These are phyloP conservation scores for Melanotaenia parkinsoni DNA, from an alignment of 2,797 vertebrate genomes.

Conservation along the genomic window DNA sequence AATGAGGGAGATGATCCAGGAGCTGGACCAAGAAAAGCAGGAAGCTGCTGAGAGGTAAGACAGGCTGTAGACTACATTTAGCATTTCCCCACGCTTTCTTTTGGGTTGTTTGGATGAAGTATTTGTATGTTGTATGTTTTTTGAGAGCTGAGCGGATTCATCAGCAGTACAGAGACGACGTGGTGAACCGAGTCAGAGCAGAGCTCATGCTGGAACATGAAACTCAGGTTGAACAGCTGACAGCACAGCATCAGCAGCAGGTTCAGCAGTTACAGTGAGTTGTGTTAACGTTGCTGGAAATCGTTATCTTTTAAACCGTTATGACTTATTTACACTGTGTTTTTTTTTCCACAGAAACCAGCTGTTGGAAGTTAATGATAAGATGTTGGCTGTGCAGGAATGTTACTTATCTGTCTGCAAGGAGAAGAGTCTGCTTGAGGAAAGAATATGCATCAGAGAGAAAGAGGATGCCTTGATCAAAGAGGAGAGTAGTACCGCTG, in stretches of 20 bases:
- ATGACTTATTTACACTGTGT: background rate
- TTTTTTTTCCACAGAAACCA: constrained; percentile 78
- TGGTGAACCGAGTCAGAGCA: constrained; percentile 86
- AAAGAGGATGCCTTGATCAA: constrained; percentile 76
- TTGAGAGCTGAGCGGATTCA: constrained; percentile 89
- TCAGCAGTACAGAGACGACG: constrained; percentile 91
- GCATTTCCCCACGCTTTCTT: background rate
- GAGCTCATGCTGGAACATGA: constrained; percentile 84
- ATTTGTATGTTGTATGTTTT: constrained; percentile 10
- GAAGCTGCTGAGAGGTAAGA: constrained; percentile 88
- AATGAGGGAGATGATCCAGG: constrained; percentile 96
- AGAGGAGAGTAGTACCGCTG: constrained; percentile 75
- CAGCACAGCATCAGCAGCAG: constrained; percentile 82
- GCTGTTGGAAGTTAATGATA: constrained; percentile 85
- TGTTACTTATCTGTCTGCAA: constrained; percentile 93
- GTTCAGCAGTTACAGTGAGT: constrained; percentile 86
- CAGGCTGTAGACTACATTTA: background rate
- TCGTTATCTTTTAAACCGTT: background rate
- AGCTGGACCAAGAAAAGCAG: constrained; percentile 95
- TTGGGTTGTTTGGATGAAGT: background rate
- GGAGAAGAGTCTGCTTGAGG: constrained; percentile 90
- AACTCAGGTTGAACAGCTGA: constrained; percentile 81
- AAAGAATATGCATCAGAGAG: constrained; percentile 70
- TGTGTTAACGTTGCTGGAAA: background rate
- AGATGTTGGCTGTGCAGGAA: constrained; percentile 89